phyloP scores from a whole-genome alignment of 2,888 invertebrate species.

The Artemia sinica region DNA sequence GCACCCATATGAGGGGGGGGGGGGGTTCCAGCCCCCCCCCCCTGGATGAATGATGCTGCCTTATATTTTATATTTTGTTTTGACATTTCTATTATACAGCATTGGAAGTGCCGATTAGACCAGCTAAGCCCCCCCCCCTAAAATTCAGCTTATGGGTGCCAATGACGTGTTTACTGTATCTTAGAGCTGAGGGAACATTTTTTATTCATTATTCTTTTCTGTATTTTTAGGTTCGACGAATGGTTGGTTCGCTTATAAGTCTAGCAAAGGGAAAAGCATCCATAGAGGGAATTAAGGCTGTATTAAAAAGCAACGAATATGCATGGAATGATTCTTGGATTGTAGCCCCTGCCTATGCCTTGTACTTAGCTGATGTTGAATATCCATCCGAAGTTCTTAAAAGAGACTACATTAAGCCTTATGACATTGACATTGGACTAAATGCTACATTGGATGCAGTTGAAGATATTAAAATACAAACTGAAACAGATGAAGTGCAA shows the following conservation, averaged over 20 bases:
- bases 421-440: not conserved
- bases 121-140: too few species aligned
- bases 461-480: too few species aligned
- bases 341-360: not conserved
- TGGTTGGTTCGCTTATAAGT: not conserved
- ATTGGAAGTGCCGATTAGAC: too few species aligned
- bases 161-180: not conserved
- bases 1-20: too few species aligned
- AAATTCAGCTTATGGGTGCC: too few species aligned
- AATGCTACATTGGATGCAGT: too few species aligned
- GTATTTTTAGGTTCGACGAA: not conserved
- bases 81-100: too few species aligned
- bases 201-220: not conserved
- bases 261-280: not conserved
- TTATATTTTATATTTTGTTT: too few species aligned
- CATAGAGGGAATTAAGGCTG: not conserved
- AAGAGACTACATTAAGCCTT: not conserved
- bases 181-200: not conserved
- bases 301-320: not conserved
- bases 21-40: too few species aligned
- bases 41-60: too few species aligned
- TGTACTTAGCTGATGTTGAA: not conserved
- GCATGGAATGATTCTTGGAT: not conserved
- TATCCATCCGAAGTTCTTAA: not conserved
- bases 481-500: too few species aligned